Base-by-base conservation (phyloP, 2,113 vertebrate species). In the Gymnarchus niloticus region DNA sequence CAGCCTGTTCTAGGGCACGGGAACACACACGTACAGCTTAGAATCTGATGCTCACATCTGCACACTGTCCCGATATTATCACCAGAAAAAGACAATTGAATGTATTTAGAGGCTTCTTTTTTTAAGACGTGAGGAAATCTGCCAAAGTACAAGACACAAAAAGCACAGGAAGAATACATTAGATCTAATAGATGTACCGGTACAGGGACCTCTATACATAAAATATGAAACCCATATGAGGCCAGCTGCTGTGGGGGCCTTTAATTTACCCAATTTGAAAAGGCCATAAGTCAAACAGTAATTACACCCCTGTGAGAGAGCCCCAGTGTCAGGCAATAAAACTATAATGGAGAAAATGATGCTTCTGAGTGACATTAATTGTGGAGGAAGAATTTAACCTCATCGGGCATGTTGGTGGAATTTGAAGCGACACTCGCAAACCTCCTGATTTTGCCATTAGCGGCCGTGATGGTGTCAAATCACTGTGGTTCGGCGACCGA, bases 341-440 rank as follows among this genome's bases (percentile, higher is more conserved):
- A 77, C 21, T 19, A 25, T 84, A 86, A 88, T 73, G 82, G 85
- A 52, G 48, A 33, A 37, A 84, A 84, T 81, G 52, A 80, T 56
- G 83, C 76, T 52, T 6, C 21, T 59, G 25, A 51, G 56, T 83
- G 46, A 59, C 87, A 83, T 85, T 44, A 86, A 86, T 88, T 65
- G 85, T 88, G 81, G 56, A 81, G 28, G 37, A 83, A 88, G 54
- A 65, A 81, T 84, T 78, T 80, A 81, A 83, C 77, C 56, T 65
- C 61, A 54, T 41, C 17, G n/a, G n/a, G 28, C 69, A 41, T n/a
- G 21, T 44, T 23, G 9, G 61, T 56, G 8, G 12, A 54, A 28
- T 6, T 33, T n/a, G 19, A 12, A 46, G 59, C 28, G 37, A 76
- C 51, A n/a, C 59, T 56, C 17, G 10, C 21, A 23, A 51, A 77